A percentile compares a stretch with the other conserved stretches of the same genome.
Conservation (phyloP, 2,888 invertebrate species). For the Diarsia rubi region DNA sequence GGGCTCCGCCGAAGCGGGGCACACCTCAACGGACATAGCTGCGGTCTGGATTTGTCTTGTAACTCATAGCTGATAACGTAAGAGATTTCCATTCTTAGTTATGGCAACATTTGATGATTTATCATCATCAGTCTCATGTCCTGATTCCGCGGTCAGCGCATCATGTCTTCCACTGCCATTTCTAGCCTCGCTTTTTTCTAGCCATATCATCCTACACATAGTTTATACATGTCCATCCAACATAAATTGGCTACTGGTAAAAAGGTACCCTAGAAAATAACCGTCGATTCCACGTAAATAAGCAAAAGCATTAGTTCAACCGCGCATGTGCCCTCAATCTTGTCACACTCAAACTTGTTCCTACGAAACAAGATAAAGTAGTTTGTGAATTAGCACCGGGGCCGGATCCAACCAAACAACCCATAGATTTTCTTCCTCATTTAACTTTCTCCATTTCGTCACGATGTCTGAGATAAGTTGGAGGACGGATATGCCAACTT, state of each 20-base stretch:
- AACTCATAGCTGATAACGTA: not conserved
- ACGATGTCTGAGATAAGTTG: conserved; percentile 76
- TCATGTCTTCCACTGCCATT: no score
- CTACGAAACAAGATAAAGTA: conserved; percentile 76
- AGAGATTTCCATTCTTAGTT: no score
- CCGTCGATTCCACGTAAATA: conserved; percentile 4
- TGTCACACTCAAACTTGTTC: conserved; percentile 37
- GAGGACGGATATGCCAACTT: conserved; percentile 68
- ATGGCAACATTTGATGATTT: no score
- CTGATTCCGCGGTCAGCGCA: no score
- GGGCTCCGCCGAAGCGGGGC: no score
- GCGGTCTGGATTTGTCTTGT: no score
- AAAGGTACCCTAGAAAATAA: not conserved
- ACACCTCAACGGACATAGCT: no score
- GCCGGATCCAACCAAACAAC: conserved; percentile 80
- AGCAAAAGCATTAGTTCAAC: not conserved
- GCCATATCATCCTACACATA: no score
- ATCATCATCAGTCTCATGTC: no score
- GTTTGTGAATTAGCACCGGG: conserved; percentile 80
- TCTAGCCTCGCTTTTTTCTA: no score
- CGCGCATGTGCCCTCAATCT: conserved; percentile 1
- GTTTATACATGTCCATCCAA: no score
- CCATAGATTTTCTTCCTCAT: conserved; percentile 85
- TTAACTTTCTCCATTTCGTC: conserved; percentile 79
- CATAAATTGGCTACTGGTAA: not conserved